Percentiles rank a stretch among this genome's conserved stretches.
Conservation (phyloP, 2,113 vertebrate genomes). For the Anoura caudifer region DNA sequence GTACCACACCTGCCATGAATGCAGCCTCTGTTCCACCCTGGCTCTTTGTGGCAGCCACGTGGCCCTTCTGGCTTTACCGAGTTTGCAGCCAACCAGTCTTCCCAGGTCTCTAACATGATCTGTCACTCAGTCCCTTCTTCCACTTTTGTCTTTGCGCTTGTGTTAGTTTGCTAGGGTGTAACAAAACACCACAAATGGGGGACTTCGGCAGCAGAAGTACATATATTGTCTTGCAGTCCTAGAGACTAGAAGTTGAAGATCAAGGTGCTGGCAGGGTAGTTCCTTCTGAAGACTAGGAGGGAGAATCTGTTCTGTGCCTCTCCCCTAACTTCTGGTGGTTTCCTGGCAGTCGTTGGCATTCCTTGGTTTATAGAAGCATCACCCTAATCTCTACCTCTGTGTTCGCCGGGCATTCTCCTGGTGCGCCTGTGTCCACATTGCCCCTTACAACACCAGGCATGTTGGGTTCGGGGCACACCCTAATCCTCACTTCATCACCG, state of each 20-base stretch:
- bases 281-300: background rate
- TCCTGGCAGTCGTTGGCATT: background rate
- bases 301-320: background rate
- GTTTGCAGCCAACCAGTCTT: background rate
- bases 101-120: background rate
- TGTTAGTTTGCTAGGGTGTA: background rate
- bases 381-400: background rate
- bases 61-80: background rate
- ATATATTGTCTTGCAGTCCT: background rate
- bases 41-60: background rate
- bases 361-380: background rate
- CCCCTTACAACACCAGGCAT: background rate
- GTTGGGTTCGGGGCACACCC: background rate
- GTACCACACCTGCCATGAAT: background rate
- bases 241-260: background rate
- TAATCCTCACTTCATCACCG: background rate
- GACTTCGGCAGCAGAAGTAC: background rate
- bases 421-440: background rate
- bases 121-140: background rate
- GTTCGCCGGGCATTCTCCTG: background rate
- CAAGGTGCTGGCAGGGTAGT: background rate
- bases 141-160: background rate
- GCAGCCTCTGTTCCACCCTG: background rate
- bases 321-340: background rate
- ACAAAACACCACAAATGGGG: background rate